Evolutionary conservation across 2,888 invertebrate species (phyloP).

Genomic region (Coronaproctus castanopsis): DNA sequence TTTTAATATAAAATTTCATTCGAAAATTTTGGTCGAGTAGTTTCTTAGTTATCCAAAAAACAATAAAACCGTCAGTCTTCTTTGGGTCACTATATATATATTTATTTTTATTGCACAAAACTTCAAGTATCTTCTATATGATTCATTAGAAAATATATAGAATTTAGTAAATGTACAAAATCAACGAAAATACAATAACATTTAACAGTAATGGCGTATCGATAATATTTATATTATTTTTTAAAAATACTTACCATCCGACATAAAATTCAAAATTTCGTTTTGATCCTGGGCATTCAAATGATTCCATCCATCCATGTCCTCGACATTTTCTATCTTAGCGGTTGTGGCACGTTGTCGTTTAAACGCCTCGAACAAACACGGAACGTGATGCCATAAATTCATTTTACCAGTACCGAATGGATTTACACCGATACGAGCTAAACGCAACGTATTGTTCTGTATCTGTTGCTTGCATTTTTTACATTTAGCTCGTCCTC

Average conservation of each 20-base stretch:
- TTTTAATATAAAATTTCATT: too few species aligned
- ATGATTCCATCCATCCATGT: constrained; percentile 54
- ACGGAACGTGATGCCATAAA: constrained; percentile 59
- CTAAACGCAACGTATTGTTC: constrained; percentile 49
- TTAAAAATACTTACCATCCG: constrained; percentile 18
- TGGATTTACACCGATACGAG: constrained; percentile 56
- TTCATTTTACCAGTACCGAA: constrained; percentile 63
- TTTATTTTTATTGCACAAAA: too few species aligned
- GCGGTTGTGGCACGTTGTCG: constrained; percentile 63
- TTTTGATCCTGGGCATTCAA: constrained; percentile 46
- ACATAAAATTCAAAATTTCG: constrained; percentile 30
- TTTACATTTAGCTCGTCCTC: constrained; percentile 61
- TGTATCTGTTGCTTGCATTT: constrained; percentile 64
- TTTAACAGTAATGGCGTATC: too few species aligned
- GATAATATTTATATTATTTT: too few species aligned
- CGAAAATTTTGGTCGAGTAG: too few species aligned
- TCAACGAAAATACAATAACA: too few species aligned
- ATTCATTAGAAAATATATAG: too few species aligned
- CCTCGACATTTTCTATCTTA: constrained; percentile 53
- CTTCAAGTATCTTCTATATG: too few species aligned
- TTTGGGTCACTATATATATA: too few species aligned
- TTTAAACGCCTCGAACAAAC: constrained; percentile 56
- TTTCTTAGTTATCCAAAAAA: too few species aligned
- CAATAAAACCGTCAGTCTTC: too few species aligned
- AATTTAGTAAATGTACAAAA: too few species aligned